Conservation (phyloP, 2,113 vertebrate genomes). For the Oryzias celebensis region DNA sequence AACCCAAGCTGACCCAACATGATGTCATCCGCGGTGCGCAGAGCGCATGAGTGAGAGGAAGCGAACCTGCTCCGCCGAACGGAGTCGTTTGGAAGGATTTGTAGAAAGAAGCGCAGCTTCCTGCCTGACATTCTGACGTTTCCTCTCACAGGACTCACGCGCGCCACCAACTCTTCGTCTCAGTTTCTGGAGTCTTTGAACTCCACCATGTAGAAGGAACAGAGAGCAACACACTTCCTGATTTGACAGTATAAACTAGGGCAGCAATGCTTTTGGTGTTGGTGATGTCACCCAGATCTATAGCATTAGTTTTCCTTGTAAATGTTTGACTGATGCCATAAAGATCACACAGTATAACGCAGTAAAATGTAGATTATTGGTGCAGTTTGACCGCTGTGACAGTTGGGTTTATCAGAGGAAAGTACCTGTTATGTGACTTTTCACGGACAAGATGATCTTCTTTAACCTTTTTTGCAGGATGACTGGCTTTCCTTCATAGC, state of each 20-base stretch:
- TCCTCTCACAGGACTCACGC: too few species aligned
- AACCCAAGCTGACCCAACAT: slow-evolving; percentile 71
- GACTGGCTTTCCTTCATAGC: too few species aligned
- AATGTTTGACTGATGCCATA: slow-evolving; percentile 19
- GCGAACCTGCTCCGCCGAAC: slow-evolving; percentile 34
- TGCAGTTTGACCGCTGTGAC: background rate
- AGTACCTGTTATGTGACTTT: too few species aligned
- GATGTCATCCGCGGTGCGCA: slow-evolving; percentile 67
- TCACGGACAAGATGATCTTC: too few species aligned
- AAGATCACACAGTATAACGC: background rate
- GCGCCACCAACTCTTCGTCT: background rate
- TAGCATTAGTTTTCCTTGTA: slow-evolving; percentile 9
- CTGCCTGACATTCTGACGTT: too few species aligned
- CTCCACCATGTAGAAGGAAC: slow-evolving; percentile 22
- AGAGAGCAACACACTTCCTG: slow-evolving; percentile 48
- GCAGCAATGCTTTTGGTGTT: slow-evolving; percentile 17
- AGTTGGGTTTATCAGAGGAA: too few species aligned
- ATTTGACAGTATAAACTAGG: slow-evolving; percentile 23
- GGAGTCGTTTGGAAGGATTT: slow-evolving; percentile 38
- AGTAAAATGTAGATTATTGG: background rate
- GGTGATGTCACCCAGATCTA: slow-evolving; percentile 11
- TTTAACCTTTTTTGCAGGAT: too few species aligned
- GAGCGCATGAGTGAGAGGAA: slow-evolving; percentile 61
- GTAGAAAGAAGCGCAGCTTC: slow-evolving; percentile 8
- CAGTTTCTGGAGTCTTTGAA: background rate